Percentiles rank a stretch among this genome's conserved stretches.
Evolutionary conservation across 2,888 invertebrate species (phyloP).

Genomic region (Uropetala carovei): DNA sequence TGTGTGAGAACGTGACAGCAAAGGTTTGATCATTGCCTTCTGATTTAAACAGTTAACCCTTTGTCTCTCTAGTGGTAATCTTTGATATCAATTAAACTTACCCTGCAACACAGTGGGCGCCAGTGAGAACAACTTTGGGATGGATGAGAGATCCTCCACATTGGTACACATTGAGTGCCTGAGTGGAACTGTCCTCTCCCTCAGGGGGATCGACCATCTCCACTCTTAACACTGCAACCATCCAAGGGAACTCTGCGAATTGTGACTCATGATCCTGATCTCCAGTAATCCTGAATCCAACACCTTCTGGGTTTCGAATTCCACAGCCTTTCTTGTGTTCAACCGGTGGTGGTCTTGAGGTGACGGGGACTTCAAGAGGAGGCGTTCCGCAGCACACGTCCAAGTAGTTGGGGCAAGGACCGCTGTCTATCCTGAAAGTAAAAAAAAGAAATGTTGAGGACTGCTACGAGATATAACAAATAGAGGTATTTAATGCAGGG

Average conservation of each 20-base stretch:
- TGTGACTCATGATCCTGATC: slow-evolving; percentile 82
- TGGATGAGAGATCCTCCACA: slow-evolving; percentile 67
- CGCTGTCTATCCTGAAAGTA: slow-evolving; percentile 65
- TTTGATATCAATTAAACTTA: neutral
- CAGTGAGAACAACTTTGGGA: slow-evolving; percentile 66
- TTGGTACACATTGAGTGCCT: slow-evolving; percentile 78
- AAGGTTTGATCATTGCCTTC: neutral
- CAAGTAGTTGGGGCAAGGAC: slow-evolving; percentile 82
- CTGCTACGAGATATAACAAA: no score
- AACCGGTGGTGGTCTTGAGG: slow-evolving; percentile 25
- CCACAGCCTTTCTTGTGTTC: slow-evolving; percentile 80
- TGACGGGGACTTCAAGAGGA: slow-evolving; percentile 67
- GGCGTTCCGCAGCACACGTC: slow-evolving; percentile 84
- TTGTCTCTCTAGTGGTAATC: neutral
- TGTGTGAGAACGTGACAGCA: neutral
- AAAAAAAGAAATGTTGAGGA: no score
- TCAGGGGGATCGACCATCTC: slow-evolving; percentile 73
- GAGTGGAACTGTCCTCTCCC: slow-evolving; percentile 63
- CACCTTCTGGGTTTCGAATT: slow-evolving; percentile 83
- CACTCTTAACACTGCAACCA: slow-evolving; percentile 83
- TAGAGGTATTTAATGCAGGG: no score
- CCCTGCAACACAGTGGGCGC: slow-evolving; percentile 66
- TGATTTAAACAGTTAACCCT: neutral
- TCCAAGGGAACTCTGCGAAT: slow-evolving; percentile 91
- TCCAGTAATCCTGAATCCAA: slow-evolving; percentile 84